Evolutionary conservation across 2,888 invertebrate genomes (phyloP), one percentile per base, ranked within the genome.

Genomic region (Phragmatobia fuliginosa): DNA sequence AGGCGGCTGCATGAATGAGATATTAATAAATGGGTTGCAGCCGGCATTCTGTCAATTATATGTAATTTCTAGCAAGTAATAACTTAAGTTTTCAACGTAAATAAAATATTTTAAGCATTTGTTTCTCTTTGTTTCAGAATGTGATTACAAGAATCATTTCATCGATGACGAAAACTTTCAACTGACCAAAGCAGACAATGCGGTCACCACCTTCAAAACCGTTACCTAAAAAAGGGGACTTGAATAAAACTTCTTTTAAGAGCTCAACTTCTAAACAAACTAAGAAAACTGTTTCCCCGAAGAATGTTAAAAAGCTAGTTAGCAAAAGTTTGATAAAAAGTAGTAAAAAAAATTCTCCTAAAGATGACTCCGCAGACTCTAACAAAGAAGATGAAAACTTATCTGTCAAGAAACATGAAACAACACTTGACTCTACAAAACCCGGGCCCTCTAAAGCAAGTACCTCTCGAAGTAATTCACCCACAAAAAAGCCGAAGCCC

Each of bases 131-230:
- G 93, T 95, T 95, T 72, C 94, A 95, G 95, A 85, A 94, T 93
- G 92, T 93, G 87, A 94, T 84, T 85, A 68, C 72, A 81, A 81
- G 76, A 84, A 79, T 87, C 87, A 80, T 83, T 81, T 82, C 87
- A 87, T 93, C 92, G 88, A 94, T 92, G 93, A 87, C 87, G 83
- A 84, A 86, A 89, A 87, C 79, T 83, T 86, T 88, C 81, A 88
- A 82, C 85, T 89, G 88, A 92, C 88, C 87, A 87, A 81, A 87
- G 85, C 87, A 83, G 90, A 94, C 90, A 93, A 94, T 94, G 95
- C 93, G 95, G 92, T 94, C 94, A 86, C 94, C 94, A 84, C 86
- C 91, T 85, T 88, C 94, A 77, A 95, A 94, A 91, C 87, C 92
- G 85, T 88, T 89, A 85, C 89, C 92, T 86, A 95, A 93, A 88